Evolutionary conservation across 2,797 vertebrate genomes (phyloP), one percentile per base, ranked within the genome.

Genomic region (Syngnathus rostellatus): DNA sequence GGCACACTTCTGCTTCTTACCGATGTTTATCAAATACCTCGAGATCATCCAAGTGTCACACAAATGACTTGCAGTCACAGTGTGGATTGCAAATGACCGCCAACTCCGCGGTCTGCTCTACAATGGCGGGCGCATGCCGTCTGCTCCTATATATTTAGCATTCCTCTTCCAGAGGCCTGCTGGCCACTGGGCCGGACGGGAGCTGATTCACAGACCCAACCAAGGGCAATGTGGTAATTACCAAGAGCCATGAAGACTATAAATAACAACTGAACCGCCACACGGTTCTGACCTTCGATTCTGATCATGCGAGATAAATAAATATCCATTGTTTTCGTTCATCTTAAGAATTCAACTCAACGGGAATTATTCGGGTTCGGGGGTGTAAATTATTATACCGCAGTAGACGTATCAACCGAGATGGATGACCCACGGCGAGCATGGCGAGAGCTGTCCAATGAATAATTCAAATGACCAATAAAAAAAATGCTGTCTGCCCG

Each of bases 81-180:
- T 67, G 66, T 46, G 68, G 72, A 73, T 62, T 62, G 41, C 66
- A 77, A 62, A 5, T 41, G 46, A 73, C 71, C 66, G 73, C 81
- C 75, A 76, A 73, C 75, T 62, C 58, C 72, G 82, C 70, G 85
- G 83, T 82, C 72, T 25, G 50, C 61, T 63, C 66, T 39, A 6
- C 82, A 84, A 85, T 81, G 77, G 77, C 72, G 80, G 77, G 77
- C 72, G 80, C 70, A 68, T 72, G 71, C 71, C 68, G 77, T 85
- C 77, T 78, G 74, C 73, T 79, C 70, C 85, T 79, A 82, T 90
- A 85, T 90, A 85, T 83, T 90, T 90, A 87, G 77, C 83, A 86
- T 89, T 91, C 85, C 76, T 83, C 74, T 75, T 78, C 70, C 75
- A 61, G 75, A 81, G 73, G 67, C 66, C 68, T 45, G 62, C 73